phyloP scores from a whole-genome alignment of 2,113 vertebrate genomes.

The Eonycteris spelaea region DNA sequence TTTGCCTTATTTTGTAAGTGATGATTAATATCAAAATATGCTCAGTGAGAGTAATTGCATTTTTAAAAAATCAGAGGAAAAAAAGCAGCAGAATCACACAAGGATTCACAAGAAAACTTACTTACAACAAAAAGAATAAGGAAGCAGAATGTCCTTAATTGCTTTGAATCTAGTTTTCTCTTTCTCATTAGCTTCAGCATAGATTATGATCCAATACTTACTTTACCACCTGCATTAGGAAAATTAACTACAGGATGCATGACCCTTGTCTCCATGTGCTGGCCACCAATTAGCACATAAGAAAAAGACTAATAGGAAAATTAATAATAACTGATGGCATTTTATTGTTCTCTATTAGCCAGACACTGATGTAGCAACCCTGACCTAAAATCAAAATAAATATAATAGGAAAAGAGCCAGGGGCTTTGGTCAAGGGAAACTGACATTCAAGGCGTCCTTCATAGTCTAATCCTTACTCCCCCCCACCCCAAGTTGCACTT shows the following conservation, averaged over 20 bases:
- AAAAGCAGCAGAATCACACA: background rate
- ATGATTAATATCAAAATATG: background rate
- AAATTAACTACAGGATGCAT: conserved; percentile 9
- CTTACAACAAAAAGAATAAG: background rate
- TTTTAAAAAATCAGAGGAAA: conserved; percentile 1
- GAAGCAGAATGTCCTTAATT: background rate
- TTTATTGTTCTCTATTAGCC: conserved; percentile 33
- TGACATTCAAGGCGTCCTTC: background rate
- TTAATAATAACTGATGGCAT: conserved; percentile 38
- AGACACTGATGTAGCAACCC: background rate
- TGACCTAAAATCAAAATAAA: conserved; percentile 29
- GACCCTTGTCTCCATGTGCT: background rate
- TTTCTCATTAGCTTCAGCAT: background rate
- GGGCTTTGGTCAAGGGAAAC: background rate
- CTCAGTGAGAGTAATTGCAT: background rate
- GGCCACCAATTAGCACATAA: background rate
- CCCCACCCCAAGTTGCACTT: background rate
- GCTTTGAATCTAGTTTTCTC: background rate
- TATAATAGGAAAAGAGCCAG: background rate
- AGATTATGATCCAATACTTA: background rate
- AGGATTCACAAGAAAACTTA: background rate
- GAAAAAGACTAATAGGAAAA: conserved; percentile 50
- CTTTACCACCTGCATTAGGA: background rate
- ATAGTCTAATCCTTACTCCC: background rate
- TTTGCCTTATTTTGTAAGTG: background rate